Evolutionary conservation across 2,888 invertebrate genomes (phyloP).

Genomic region (Zele albiditarsus): DNA sequence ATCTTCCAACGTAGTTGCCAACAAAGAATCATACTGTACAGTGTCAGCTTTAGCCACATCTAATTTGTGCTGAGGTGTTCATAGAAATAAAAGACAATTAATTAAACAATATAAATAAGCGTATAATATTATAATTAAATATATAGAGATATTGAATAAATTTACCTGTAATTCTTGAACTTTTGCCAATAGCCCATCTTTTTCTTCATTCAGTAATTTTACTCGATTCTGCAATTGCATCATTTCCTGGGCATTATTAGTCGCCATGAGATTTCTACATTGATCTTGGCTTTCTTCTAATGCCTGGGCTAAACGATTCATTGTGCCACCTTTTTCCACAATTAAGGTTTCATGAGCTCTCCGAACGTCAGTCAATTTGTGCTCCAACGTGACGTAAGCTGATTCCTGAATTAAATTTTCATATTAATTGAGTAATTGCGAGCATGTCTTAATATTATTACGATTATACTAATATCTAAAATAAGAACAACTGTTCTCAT

Average conservation of each 20-base stretch:
- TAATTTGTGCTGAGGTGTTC: slow-evolving; percentile 61
- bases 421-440: neutral
- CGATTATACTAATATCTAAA: neutral
- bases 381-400: slow-evolving; percentile 61
- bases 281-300: slow-evolving; percentile 77
- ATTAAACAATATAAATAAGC: neutral
- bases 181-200: slow-evolving; percentile 72
- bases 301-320: slow-evolving; percentile 78
- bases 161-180: slow-evolving; percentile 63
- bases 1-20: slow-evolving; percentile 64
- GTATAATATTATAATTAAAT: neutral
- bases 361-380: slow-evolving; percentile 74
- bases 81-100: slow-evolving; percentile 22
- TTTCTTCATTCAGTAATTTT: slow-evolving; percentile 75
- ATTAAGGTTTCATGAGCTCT: slow-evolving; percentile 77
- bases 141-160: neutral
- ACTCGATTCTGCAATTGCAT: slow-evolving; percentile 74
- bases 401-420: slow-evolving; percentile 56
- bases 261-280: slow-evolving; percentile 72
- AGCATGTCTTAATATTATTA: neutral
- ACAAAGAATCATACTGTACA: slow-evolving; percentile 63
- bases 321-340: slow-evolving; percentile 78
- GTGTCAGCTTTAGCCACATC: slow-evolving; percentile 62
- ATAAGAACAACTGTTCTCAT: slow-evolving; percentile 20
- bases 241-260: slow-evolving; percentile 73